A percentile compares a stretch with the other conserved stretches of the same genome.
phyloP scores from a whole-genome alignment of 2,113 vertebrate genomes.

The Epinephelus moara region DNA sequence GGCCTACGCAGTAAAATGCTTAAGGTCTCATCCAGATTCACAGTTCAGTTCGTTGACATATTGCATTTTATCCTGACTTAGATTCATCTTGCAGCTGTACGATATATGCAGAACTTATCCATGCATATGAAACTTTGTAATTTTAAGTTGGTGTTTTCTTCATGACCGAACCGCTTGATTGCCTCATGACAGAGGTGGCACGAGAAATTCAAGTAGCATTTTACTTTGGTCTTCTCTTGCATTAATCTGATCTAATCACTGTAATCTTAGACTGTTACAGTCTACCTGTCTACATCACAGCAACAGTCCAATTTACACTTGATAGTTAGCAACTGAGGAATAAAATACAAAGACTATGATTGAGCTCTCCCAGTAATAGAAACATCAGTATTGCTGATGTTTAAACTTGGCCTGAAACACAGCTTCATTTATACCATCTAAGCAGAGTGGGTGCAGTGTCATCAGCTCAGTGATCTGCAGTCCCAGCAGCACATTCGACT shows the following conservation, averaged over 20 bases:
- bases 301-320: neutral
- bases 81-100: neutral
- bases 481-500: constrained; percentile 5
- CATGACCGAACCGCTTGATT: neutral
- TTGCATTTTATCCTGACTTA: neutral
- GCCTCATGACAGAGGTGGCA: neutral
- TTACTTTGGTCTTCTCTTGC: neutral
- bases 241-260: constrained; percentile 1
- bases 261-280: neutral
- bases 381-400: constrained; percentile 5
- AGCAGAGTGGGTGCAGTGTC: constrained; percentile 28
- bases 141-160: neutral
- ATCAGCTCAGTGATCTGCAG: constrained; percentile 32
- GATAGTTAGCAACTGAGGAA: neutral
- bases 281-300: neutral
- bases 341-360: neutral
- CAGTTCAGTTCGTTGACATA: neutral
- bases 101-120: neutral
- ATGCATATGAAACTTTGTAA: neutral
- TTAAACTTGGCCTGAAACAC: constrained; percentile 14
- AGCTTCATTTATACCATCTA: constrained; percentile 6
- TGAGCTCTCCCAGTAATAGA: neutral
- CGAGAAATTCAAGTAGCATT: neutral
- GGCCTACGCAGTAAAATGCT: neutral
- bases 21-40: neutral